Evolutionary conservation across 2,113 vertebrate species (phyloP), one percentile per base, ranked within the genome.

Genomic region (Phalacrocorax aristotelis): DNA sequence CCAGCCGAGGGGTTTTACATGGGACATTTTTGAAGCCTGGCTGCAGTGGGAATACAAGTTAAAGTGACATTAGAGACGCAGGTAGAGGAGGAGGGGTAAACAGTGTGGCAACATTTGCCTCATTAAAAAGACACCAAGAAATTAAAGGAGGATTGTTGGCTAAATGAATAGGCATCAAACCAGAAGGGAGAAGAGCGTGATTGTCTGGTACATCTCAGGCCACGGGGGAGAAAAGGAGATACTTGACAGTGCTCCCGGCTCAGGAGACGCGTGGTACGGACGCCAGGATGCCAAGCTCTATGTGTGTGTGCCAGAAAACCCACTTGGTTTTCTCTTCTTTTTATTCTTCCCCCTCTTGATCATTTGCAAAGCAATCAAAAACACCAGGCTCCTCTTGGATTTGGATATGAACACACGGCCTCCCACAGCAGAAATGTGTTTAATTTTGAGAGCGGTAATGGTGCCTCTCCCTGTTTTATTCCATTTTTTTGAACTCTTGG

Each of bases 361-460:
- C n/a, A 4, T 94, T 91, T 87, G 77, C 90, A 85, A 82, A 89
- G 83, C 87, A 87, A 78, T 93, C 91, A 92, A 82, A 96, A 77
- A 17, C 36, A 8, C 30, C 21, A 13, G 9, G 54, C 48, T 91
- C 87, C 90, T 89, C 70, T 64, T 52, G 38, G 70, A 30, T 70
- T 78, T 61, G 36, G 44, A 76, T 51, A 44, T 10, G 9, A 78
- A 55, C 13, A 7, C 40, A 30, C 0, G 2, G 52, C 52, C 75
- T 79, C 60, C 42, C 34, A 10, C 36, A 2, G 66, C 79, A 83
- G 92, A 87, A 38, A 83, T 52, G 54, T 52, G 79, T 82, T 95
- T 81, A 57, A 78, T 93, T 84, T 75, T 80, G 54, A 85, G 83
- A 16, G 23, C 27, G 16, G 29, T 82, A 75, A 94, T 48, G 58